Conservation (phyloP, 2,888 invertebrate species). For the Patella caerulea region DNA sequence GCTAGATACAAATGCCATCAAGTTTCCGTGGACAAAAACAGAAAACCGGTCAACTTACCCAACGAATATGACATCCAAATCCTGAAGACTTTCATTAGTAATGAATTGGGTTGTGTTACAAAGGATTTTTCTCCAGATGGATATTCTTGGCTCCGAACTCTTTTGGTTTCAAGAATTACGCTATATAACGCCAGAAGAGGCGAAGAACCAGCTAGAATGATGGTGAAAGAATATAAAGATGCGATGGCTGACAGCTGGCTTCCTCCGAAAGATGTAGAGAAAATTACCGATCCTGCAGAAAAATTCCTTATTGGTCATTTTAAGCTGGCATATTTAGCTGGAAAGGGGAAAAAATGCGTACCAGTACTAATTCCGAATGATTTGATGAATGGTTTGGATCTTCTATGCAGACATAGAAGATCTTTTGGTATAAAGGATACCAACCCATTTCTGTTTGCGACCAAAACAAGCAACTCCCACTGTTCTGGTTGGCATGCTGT, state of each 20-base stretch:
- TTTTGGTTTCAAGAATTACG: no score
- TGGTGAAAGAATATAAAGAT: constrained; percentile 22
- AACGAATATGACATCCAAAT: no score
- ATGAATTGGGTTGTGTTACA: no score
- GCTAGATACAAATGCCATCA: neutral
- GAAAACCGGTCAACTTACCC: no score
- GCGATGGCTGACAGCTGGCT: constrained; percentile 26
- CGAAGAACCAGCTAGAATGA: constrained; percentile 33
- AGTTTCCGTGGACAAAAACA: no score
- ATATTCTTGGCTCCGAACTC: no score
- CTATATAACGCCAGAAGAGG: no score
- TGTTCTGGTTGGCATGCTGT: constrained; percentile 42
- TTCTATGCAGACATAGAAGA: constrained; percentile 27
- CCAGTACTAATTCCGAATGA: constrained; percentile 38
- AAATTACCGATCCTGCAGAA: constrained; percentile 36
- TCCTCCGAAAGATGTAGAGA: constrained; percentile 25
- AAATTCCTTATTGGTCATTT: constrained; percentile 34
- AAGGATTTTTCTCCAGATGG: no score
- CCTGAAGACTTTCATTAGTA: no score
- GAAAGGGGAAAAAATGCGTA: constrained; percentile 40
- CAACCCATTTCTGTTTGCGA: constrained; percentile 37
- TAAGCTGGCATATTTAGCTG: constrained; percentile 33
- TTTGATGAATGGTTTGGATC: constrained; percentile 23
- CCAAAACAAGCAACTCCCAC: constrained; percentile 25
- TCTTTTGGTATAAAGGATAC: constrained; percentile 25